These are phyloP conservation scores for Arothron firmamentum DNA, from an alignment of 2,113 vertebrate species.

Conservation along the genomic window DNA sequence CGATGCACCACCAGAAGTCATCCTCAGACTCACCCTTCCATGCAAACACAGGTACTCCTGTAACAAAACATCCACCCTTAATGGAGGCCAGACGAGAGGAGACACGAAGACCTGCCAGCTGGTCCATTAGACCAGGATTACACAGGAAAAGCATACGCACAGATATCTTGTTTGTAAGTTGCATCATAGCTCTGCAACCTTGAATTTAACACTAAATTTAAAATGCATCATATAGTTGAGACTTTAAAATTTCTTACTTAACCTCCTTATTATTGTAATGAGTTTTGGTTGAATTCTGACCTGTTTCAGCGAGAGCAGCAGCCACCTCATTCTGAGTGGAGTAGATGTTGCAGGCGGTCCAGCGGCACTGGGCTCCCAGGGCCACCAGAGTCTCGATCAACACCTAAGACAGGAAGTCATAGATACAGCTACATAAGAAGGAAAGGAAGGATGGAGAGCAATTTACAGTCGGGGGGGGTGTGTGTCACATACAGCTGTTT, in stretches of 20 bases:
- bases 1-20: slow-evolving; percentile 99
- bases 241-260: no score
- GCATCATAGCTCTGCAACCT: background rate
- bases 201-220: background rate
- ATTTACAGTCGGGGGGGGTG: background rate
- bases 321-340: slow-evolving; percentile 98
- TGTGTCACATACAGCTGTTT: slow-evolving; percentile 85
- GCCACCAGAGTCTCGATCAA: slow-evolving; percentile 96
- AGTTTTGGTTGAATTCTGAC: slow-evolving; percentile 64
- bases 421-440: background rate
- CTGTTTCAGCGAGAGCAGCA: slow-evolving; percentile 89
- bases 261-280: no score
- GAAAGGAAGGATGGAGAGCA: background rate
- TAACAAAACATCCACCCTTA: slow-evolving; percentile 29
- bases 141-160: slow-evolving; percentile 10
- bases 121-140: slow-evolving; percentile 10
- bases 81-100: background rate
- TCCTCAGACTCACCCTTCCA: slow-evolving; percentile 99
- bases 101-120: background rate
- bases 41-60: slow-evolving; percentile 94
- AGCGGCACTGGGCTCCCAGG: slow-evolving; percentile 95
- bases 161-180: background rate
- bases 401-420: slow-evolving; percentile 72
- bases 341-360: slow-evolving; percentile 98
- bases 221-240: background rate